phyloP scores from a whole-genome alignment of 2,888 invertebrate genomes.

The Autographa gamma region DNA sequence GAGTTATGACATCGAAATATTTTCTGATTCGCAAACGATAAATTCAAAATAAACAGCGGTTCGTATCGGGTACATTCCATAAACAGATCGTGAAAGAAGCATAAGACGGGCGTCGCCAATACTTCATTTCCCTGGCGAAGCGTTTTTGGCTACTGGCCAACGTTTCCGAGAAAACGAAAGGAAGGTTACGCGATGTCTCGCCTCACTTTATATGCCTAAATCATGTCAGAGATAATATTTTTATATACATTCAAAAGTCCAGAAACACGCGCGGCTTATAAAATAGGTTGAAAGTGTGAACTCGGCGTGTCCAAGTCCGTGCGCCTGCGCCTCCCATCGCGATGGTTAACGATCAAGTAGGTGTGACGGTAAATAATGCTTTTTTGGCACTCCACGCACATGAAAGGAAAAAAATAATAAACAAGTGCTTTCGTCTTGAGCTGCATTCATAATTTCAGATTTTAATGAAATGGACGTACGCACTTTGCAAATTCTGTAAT shows the following conservation, averaged over 20 bases:
- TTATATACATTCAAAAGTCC: conserved; percentile 65
- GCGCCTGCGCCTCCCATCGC: conserved; percentile 56
- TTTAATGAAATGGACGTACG: conserved; percentile 54
- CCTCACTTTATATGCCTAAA: conserved; percentile 86
- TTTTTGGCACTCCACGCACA: conserved; percentile 66
- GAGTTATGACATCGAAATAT: conserved; percentile 57
- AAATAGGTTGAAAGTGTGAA: conserved; percentile 58
- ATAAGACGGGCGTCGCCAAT: conserved; percentile 81
- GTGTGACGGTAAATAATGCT: conserved; percentile 67
- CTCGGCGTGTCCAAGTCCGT: conserved; percentile 47
- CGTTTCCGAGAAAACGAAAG: conserved; percentile 85
- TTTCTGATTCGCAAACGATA: conserved; percentile 68
- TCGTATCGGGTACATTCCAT: conserved; percentile 79
- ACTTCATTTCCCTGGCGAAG: conserved; percentile 83
- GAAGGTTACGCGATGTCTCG: conserved; percentile 88
- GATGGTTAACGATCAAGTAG: conserved; percentile 65
- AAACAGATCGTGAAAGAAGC: conserved; percentile 82
- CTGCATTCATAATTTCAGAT: conserved; percentile 54
- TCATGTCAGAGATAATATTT: conserved; percentile 83
- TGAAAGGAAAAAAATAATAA: conserved; percentile 51
- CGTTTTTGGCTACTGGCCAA: conserved; percentile 80
- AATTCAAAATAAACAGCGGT: conserved; percentile 75
- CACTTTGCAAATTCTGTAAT: conserved; percentile 43
- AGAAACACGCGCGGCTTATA: conserved; percentile 61
- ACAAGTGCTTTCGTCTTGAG: conserved; percentile 45